These are phyloP conservation scores for Tanytarsus gracilentus DNA, from an alignment of 2,888 invertebrate genomes.

Conservation along the genomic window DNA sequence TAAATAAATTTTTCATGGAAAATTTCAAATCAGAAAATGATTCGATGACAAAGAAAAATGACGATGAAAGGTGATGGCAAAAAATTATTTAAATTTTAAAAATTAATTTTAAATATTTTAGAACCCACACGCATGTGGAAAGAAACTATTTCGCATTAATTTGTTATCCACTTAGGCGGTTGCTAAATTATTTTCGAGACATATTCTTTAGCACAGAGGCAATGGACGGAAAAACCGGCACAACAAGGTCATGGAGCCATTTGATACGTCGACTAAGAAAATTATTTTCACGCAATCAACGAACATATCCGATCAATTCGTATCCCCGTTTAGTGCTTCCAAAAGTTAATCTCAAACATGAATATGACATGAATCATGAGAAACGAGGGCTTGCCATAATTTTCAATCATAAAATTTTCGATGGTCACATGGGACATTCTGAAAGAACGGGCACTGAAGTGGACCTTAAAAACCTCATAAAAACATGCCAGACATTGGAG, in stretches of 20 bases:
- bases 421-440: slow-evolving; percentile 45
- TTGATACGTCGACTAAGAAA: not conserved
- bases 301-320: not conserved
- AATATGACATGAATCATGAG: slow-evolving; percentile 57
- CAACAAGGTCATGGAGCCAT: not conserved
- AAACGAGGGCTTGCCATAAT: slow-evolving; percentile 56
- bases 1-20: no score
- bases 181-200: no score
- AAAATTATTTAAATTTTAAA: no score
- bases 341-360: slow-evolving; percentile 42
- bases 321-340: slow-evolving; percentile 43
- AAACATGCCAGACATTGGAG: slow-evolving; percentile 45
- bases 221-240: not conserved
- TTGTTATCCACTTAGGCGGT: no score
- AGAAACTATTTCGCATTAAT: no score
- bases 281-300: not conserved
- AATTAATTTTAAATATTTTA: no score
- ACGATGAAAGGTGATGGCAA: no score
- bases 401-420: slow-evolving; percentile 60
- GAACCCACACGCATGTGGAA: no score
- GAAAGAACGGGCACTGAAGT: slow-evolving; percentile 54
- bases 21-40: no score
- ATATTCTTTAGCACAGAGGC: not conserved
- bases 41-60: no score
- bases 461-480: slow-evolving; percentile 52